Conservation (phyloP, 2,888 invertebrate species). For the Ommatoiulus sabulosus region DNA sequence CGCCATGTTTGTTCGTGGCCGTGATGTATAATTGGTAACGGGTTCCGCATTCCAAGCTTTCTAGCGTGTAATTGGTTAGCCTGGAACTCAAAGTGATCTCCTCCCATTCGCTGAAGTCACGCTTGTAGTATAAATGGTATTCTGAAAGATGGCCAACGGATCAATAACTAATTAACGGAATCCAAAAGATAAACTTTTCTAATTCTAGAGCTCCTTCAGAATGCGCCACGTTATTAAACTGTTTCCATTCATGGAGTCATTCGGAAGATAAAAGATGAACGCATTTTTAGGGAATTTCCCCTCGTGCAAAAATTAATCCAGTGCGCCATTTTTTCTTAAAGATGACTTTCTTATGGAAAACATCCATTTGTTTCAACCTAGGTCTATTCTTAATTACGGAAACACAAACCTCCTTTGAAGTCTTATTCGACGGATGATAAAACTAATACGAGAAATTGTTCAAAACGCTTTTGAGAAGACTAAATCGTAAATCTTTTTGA, state of each 20-base stretch:
- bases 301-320: no score
- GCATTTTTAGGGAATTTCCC: background rate
- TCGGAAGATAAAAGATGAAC: background rate
- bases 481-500: no score
- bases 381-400: no score
- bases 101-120: slow-evolving; percentile 95
- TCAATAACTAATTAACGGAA: slow-evolving; percentile 34
- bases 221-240: background rate
- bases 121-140: slow-evolving; percentile 91
- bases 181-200: slow-evolving; percentile 7
- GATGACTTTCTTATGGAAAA: no score
- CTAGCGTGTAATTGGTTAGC: slow-evolving; percentile 75
- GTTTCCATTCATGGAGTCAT: background rate
- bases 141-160: slow-evolving; percentile 69
- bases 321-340: no score
- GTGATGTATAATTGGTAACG: slow-evolving; percentile 93
- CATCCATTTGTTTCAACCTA: no score
- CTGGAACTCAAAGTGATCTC: slow-evolving; percentile 77
- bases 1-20: slow-evolving; percentile 88
- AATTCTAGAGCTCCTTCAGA: background rate
- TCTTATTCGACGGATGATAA: no score
- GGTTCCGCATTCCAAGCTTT: slow-evolving; percentile 91
- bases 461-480: no score
- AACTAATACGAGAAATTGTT: no score
- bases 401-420: no score